phyloP scores from a whole-genome alignment of 2,113 vertebrate genomes.

The Lophotis ruficrista region DNA sequence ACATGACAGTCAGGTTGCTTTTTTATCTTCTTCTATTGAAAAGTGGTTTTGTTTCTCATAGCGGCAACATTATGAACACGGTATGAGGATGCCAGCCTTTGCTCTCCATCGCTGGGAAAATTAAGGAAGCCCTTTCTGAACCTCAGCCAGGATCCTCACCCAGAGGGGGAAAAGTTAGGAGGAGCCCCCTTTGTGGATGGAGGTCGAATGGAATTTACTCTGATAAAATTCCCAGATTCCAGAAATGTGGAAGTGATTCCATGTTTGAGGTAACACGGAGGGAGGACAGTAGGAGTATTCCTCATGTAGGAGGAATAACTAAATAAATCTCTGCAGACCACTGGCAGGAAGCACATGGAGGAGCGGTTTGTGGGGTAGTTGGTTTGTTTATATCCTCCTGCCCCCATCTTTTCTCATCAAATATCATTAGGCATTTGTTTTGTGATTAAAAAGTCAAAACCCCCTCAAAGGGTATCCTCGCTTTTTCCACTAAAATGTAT shows the following conservation, averaged over 20 bases:
- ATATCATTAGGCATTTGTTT: slow-evolving; percentile 58
- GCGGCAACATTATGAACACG: background rate
- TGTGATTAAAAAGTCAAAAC: slow-evolving; percentile 61
- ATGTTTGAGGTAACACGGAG: background rate
- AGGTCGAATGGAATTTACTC: background rate
- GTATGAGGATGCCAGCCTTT: background rate
- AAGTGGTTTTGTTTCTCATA: background rate
- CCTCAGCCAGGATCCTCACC: background rate
- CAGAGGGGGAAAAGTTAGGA: background rate
- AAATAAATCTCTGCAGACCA: background rate
- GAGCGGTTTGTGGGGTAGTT: background rate
- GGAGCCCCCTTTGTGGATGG: background rate
- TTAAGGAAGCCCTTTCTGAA: background rate
- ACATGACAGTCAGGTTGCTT: background rate
- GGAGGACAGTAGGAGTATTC: background rate
- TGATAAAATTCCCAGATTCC: background rate
- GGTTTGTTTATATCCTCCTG: background rate
- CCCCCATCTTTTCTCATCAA: background rate
- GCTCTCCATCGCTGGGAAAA: background rate
- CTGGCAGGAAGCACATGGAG: background rate
- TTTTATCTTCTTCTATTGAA: background rate
- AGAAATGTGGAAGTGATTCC: background rate
- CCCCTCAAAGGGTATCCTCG: background rate
- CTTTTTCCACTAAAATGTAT: slow-evolving; percentile 43
- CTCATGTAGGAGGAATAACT: background rate